phyloP scores from a whole-genome alignment of 2,113 vertebrate species.

The Clarias batrachus region DNA sequence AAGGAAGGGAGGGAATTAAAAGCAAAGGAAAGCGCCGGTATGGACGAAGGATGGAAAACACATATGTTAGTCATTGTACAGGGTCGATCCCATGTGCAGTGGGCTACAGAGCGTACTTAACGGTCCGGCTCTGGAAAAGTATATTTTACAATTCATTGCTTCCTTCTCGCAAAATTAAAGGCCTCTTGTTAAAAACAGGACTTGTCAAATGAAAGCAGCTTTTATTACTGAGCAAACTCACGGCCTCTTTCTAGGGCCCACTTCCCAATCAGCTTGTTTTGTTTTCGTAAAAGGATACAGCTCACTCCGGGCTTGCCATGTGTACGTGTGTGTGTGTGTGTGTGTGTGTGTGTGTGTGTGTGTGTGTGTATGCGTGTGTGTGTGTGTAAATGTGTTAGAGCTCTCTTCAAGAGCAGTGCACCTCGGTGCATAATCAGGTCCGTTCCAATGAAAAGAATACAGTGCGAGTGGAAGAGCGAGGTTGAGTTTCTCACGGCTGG shows the following conservation, averaged over 20 bases:
- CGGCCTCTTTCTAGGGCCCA: conserved; percentile 44
- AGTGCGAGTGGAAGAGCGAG: not conserved
- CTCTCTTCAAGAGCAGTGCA: conserved; percentile 10
- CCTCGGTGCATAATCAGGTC: conserved; percentile 39
- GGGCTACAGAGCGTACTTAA: conserved; percentile 45
- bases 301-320: not conserved
- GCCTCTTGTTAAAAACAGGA: conserved; percentile 60
- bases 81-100: conserved; percentile 42
- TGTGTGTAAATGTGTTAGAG: conserved; percentile 23
- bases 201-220: conserved; percentile 56
- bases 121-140: conserved; percentile 55
- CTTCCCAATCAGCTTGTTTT: conserved; percentile 48
- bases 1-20: not conserved
- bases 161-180: conserved; percentile 62
- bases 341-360: conserved; percentile 24
- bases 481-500: conserved; percentile 8
- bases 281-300: conserved; percentile 45
- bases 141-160: conserved; percentile 62
- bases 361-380: conserved; percentile 8
- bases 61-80: conserved; percentile 55
- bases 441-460: conserved; percentile 30
- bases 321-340: conserved; percentile 10
- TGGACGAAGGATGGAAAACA: conserved; percentile 29
- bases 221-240: conserved; percentile 56
- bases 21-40: not conserved